Evolutionary conservation across 2,888 invertebrate genomes (phyloP).

Genomic region (Drosophila setosimentum): DNA sequence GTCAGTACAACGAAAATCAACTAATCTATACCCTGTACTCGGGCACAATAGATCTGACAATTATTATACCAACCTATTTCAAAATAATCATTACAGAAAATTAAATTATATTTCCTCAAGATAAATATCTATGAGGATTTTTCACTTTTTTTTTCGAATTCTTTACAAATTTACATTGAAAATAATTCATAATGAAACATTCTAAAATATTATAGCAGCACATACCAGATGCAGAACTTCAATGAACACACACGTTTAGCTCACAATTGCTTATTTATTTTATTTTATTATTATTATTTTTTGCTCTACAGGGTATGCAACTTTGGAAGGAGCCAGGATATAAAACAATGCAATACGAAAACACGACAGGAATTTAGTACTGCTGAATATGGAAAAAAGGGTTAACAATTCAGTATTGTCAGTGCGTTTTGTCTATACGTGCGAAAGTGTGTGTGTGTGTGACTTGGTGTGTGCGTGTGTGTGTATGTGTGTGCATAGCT

Average conservation of each 20-base stretch:
- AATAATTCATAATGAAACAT: not conserved
- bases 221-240: not conserved
- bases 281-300: not conserved
- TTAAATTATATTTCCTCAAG: not conserved
- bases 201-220: not conserved
- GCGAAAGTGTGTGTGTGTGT: not conserved
- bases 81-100: not conserved
- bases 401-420: conserved; percentile 63
- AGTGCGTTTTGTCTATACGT: conserved; percentile 62
- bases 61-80: not conserved
- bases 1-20: not conserved
- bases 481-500: not conserved
- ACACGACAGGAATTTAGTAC: conserved; percentile 22
- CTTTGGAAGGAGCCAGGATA: not conserved
- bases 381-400: conserved; percentile 12
- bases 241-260: not conserved
- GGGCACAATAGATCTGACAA: not conserved
- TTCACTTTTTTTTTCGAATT: not conserved
- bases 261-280: not conserved
- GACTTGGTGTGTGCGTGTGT: conserved; percentile 3
- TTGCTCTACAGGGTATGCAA: not conserved
- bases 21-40: conserved; percentile 7
- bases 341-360: conserved; percentile 11
- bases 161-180: not conserved
- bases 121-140: not conserved